Conservation (phyloP, 30 jellyfish, hydroid and myxozoan species). For the Aurelia sp. region DNA sequence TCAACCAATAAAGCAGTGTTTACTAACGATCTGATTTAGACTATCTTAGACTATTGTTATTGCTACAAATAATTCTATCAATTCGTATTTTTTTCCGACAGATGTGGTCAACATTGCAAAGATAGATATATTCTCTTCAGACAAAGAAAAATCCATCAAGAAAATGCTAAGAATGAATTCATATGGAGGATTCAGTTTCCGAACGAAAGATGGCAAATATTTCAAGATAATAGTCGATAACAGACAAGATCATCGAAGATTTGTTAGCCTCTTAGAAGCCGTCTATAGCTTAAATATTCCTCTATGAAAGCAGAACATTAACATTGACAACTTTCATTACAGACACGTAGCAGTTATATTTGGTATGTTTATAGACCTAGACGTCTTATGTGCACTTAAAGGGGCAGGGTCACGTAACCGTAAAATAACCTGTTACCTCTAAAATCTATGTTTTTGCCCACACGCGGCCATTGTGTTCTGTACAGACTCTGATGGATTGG, state of each 20-base stretch:
- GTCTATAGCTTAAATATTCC: slow-evolving; percentile 36
- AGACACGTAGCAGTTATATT: too few relatives aligned
- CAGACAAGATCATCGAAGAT: slow-evolving; percentile 42
- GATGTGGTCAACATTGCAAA: slow-evolving; percentile 47
- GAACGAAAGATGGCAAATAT: slow-evolving; percentile 6
- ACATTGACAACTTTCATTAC: too few relatives aligned
- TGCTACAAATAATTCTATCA: not conserved
- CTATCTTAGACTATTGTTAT: not conserved
- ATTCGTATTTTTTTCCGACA: not conserved
- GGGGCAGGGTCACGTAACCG: too few relatives aligned
- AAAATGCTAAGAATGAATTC: not conserved
- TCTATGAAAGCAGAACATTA: not conserved
- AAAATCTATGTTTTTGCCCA: too few relatives aligned
- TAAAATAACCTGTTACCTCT: too few relatives aligned
- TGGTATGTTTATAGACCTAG: too few relatives aligned
- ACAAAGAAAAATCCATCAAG: not conserved
- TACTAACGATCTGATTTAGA: too few relatives aligned
- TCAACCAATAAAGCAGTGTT: too few relatives aligned
- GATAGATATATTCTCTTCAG: slow-evolving; percentile 9
- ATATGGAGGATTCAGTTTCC: slow-evolving; percentile 12
- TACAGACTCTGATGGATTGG: too few relatives aligned
- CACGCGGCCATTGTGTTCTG: too few relatives aligned
- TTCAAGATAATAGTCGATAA: slow-evolving; percentile 20
- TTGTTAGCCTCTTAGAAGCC: slow-evolving; percentile 17
- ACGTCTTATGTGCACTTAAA: too few relatives aligned